Evolutionary conservation across 1,140 invertebrate genomes (phyloP), one percentile per base, ranked within the genome.

Genomic region (Drosophila mojavensis): DNA sequence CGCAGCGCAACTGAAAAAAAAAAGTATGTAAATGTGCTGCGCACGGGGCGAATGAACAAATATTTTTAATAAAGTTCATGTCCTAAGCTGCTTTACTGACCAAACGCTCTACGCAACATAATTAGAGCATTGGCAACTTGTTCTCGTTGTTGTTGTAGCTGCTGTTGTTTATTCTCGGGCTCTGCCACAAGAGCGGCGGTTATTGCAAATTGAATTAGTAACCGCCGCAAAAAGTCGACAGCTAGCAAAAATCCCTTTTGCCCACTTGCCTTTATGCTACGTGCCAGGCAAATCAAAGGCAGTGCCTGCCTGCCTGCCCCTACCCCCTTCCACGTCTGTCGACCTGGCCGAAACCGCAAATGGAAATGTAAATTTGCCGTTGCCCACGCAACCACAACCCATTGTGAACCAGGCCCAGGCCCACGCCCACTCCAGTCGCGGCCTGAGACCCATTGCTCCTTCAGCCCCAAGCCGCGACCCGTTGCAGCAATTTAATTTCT

Each of bases 401-500:
- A 78, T 79, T 85, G 60, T 63, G 39, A 50, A 48, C 47, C 24
- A 3, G n/a, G 1, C 20, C 20, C 24, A 4, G 17, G 5, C 45
- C 11, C 17, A 9, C 33, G 5, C 45, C 11, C 17, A 9, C 41
- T 26, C 43, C 36, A 53, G 50, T n/a, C 11, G 13, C 36, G 51
- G 24, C 20, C 50, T 3, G 43, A 39, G 36, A 39, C 36, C 36
- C 33, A 17, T 28, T 0, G 43, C n/a, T 17, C 0, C 9, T 48
- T 48, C 11, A n/a, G 47, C 41, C 36, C 55, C 58, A 28, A 51
- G 69, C 65, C 53, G 70, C 62, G 50, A 71, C 66, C 78, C 79
- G 78, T 75, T 86, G 82, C 84, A 68, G 83, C 88, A 91, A 91
- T 91, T 91, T 91, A 91, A 91, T 91, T 91, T 91, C 88, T 91